Evolutionary conservation across 2,113 vertebrate genomes (phyloP).

Genomic region (Tapirus terrestris): DNA sequence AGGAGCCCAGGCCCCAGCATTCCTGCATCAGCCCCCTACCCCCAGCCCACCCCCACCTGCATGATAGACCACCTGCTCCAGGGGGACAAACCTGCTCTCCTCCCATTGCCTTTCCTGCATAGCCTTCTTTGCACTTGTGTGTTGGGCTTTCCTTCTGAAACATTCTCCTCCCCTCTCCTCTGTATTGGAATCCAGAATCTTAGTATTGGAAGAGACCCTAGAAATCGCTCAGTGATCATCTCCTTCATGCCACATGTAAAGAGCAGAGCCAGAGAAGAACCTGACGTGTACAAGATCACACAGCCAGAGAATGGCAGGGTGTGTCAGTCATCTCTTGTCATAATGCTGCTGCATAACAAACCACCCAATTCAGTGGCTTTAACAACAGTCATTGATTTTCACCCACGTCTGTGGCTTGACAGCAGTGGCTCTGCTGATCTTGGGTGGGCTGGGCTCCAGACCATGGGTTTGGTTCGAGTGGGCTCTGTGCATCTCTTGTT

Average conservation of each 20-base stretch:
- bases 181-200: not conserved
- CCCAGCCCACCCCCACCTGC: not conserved
- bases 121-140: not conserved
- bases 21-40: no score
- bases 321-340: not conserved
- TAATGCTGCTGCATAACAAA: fast-evolving
- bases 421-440: not conserved
- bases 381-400: not conserved
- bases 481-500: not conserved
- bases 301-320: not conserved
- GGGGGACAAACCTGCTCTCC: no score
- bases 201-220: not conserved
- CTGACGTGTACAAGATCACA: not conserved
- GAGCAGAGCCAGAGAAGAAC: not conserved
- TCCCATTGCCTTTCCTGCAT: not conserved
- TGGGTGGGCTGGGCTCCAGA: not conserved
- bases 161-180: not conserved
- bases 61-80: not conserved
- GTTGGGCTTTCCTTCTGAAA: not conserved
- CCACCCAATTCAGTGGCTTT: not conserved
- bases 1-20: no score
- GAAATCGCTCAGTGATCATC: not conserved
- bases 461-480: not conserved
- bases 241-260: not conserved
- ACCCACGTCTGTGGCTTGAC: not conserved